Base-by-base conservation (phyloP, 2,888 invertebrate genomes). In the Suillia variegata region DNA sequence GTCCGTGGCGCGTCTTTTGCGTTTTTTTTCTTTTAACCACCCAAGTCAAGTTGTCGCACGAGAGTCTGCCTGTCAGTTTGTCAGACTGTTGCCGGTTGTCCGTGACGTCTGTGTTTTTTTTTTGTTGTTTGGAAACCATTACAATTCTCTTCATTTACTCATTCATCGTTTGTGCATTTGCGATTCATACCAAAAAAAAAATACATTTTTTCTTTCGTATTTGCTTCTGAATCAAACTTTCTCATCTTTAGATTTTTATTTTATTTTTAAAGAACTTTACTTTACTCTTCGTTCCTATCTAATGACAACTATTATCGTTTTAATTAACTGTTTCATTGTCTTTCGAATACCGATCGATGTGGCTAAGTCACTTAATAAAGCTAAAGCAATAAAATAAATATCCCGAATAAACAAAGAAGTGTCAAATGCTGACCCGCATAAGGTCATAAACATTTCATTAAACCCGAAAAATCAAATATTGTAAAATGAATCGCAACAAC, bases 121-220 rank as follows among this genome's bases (percentile, higher is more conserved):
- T n/a, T 4, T n/a, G 38, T 38, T n/a, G 38, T n/a, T n/a, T n/a
- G 15, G 12, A 13, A 38, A 13, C n/a, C 38, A 38, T 38, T 38
- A 38, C 38, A 38, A 13, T 38, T 38, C 38, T 8, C 33, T 59
- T 61, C 33, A 21, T 52, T 34, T 54, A 55, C 51, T 57, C 58
- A 56, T 53, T 21, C 58, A 18, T 54, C 60, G 38, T 62, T 61
- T 56, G 52, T 38, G 54, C 55, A 4, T 15, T n/a, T 18, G n/a
- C 33, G 6, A 24, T 65, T 67, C 67, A 15, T 54, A 24, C 42
- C 21, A 17, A n/a, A n/a, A n/a, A n/a, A n/a, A n/a, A n/a, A n/a
- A n/a, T 54, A 56, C 62, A 59, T 55, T 69, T 62, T 62, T 68
- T 64, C 66, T 60, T 67, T 67, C 66, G 56, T 65, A 62, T 73